Conservation (phyloP, 2,888 invertebrate genomes). For the Myathropa florea region DNA sequence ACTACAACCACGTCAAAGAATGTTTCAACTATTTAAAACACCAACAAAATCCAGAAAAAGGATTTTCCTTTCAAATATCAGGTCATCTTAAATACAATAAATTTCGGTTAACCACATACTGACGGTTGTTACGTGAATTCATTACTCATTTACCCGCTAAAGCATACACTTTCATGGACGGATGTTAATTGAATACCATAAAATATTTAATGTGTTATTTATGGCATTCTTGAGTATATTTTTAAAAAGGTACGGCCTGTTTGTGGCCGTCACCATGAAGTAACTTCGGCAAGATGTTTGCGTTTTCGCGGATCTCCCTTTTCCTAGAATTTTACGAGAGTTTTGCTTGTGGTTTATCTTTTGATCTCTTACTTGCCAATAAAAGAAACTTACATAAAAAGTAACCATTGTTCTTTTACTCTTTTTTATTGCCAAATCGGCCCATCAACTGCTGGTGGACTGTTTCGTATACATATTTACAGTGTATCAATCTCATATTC, state of each 20-base stretch:
- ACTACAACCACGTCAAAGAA: too few relatives aligned
- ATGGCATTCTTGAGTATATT: not conserved
- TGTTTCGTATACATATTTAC: not conserved
- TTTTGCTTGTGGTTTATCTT: not conserved
- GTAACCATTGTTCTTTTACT: not conserved
- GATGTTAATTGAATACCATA: not conserved
- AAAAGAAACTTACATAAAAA: not conserved
- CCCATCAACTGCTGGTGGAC: not conserved
- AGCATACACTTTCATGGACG: not conserved
- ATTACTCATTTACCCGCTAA: not conserved
- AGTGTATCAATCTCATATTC: not conserved
- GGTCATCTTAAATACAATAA: not conserved
- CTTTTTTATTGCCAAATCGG: not conserved
- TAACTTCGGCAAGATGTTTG: too few relatives aligned
- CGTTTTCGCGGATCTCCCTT: not conserved
- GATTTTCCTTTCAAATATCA: too few relatives aligned
- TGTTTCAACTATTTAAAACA: too few relatives aligned
- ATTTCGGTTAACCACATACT: not conserved
- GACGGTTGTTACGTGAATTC: too few relatives aligned
- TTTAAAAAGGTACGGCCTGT: not conserved
- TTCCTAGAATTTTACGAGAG: not conserved
- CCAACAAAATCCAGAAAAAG: too few relatives aligned
- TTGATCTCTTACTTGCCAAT: not conserved
- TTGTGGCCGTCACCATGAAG: not conserved
- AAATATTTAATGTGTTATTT: not conserved